These are phyloP conservation scores for Pipistrellus nathusii DNA, from an alignment of 2,797 vertebrate genomes.

Conservation along the genomic window DNA sequence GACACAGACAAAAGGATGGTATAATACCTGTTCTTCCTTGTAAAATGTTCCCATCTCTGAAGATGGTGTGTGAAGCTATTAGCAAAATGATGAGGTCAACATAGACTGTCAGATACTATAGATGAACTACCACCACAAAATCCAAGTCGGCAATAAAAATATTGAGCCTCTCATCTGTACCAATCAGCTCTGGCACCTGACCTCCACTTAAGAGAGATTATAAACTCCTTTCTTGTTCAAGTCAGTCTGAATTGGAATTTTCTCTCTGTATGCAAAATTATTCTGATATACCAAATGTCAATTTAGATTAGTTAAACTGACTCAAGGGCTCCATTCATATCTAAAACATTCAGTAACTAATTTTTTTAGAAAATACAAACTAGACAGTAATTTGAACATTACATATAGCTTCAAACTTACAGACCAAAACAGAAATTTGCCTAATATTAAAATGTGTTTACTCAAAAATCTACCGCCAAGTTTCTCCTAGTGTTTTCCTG, in stretches of 20 bases:
- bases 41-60: not conserved
- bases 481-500: not conserved
- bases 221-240: not conserved
- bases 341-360: not conserved
- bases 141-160: not conserved
- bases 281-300: not conserved
- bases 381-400: not conserved
- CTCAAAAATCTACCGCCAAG: not conserved
- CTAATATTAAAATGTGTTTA: conserved; percentile 2
- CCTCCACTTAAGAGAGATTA: not conserved
- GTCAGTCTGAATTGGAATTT: not conserved
- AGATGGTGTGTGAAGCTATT: not conserved
- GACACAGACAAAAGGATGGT: not conserved
- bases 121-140: not conserved
- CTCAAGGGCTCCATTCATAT: not conserved
- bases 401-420: not conserved
- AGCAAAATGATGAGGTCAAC: not conserved
- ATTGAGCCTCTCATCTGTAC: accelerated
- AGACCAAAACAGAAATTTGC: not conserved
- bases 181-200: not conserved
- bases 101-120: not conserved
- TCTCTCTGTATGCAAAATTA: not conserved
- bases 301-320: conserved; percentile 11
- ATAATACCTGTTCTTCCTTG: not conserved
- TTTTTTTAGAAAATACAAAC: not conserved